Conservation (phyloP, 2,888 invertebrate genomes). For the Tuberolachnus salignus region DNA sequence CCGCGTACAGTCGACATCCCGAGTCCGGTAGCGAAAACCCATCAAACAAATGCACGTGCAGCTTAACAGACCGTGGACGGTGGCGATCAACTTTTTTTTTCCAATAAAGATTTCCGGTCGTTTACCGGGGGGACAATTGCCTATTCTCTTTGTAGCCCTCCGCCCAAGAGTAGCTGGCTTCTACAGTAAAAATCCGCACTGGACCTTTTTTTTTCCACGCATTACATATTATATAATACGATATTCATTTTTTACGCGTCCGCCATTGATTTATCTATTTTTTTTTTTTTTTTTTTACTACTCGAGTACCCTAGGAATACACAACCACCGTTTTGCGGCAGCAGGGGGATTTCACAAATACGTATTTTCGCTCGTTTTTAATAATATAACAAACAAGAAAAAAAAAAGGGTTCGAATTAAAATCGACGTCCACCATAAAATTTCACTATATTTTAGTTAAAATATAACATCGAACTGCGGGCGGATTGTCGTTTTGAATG, state of each 20-base stretch:
- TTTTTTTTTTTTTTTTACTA: not conserved
- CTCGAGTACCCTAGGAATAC: too few species aligned
- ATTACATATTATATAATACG: not conserved
- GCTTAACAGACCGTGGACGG: not conserved
- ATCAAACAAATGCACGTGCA: constrained; percentile 45
- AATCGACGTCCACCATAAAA: too few species aligned
- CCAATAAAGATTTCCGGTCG: constrained; percentile 46
- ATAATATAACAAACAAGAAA: too few species aligned
- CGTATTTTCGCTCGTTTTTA: too few species aligned
- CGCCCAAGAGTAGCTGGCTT: too few species aligned
- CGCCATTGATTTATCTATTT: not conserved
- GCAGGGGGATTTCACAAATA: too few species aligned
- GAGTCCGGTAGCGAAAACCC: constrained; percentile 6
- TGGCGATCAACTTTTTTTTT: constrained; percentile 4
- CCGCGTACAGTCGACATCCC: constrained; percentile 10
- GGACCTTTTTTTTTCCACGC: not conserved
- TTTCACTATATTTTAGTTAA: too few species aligned
- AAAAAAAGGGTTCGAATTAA: too few species aligned
- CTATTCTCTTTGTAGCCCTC: not conserved
- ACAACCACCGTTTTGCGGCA: too few species aligned
- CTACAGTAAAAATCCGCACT: not conserved
- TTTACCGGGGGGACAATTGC: constrained; percentile 43
- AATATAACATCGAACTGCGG: too few species aligned
- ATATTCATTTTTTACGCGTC: not conserved
- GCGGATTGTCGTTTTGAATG: too few species aligned